A percentile compares a stretch with the other conserved stretches of the same genome.
These are phyloP conservation scores for Strix uralensis DNA, from an alignment of 2,113 vertebrate species.

Conservation along the genomic window DNA sequence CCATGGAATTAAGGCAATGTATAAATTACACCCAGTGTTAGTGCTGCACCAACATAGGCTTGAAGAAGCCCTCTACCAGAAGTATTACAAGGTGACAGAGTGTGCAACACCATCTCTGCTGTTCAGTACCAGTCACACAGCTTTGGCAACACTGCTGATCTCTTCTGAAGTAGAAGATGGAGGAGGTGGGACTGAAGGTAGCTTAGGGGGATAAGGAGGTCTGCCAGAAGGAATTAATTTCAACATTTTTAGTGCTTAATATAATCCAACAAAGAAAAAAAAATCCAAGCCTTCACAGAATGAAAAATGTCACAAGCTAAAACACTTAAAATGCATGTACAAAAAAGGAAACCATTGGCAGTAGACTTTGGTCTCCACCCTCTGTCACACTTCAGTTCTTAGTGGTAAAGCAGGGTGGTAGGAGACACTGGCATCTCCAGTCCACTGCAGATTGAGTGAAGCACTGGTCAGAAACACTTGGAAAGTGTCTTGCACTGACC, in stretches of 20 bases:
- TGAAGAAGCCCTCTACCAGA: not conserved
- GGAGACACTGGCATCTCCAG: not conserved
- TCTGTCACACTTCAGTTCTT: not conserved
- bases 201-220: not conserved
- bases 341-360: not conserved
- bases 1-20: not conserved
- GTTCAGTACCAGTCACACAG: not conserved
- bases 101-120: not conserved
- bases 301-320: not conserved
- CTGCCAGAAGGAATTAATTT: not conserved
- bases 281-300: not conserved
- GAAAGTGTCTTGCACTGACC: not conserved
- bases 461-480: not conserved
- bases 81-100: not conserved
- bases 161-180: not conserved
- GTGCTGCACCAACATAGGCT: not conserved
- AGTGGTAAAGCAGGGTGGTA: not conserved
- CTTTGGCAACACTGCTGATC: not conserved
- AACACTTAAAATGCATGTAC: not conserved
- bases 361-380: not conserved
- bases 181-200: not conserved
- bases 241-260: not conserved
- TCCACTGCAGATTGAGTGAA: not conserved
- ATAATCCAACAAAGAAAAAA: not conserved
- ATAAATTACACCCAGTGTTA: not conserved